Conservation (phyloP, 2,888 invertebrate species). For the Drosophila stalkeri region DNA sequence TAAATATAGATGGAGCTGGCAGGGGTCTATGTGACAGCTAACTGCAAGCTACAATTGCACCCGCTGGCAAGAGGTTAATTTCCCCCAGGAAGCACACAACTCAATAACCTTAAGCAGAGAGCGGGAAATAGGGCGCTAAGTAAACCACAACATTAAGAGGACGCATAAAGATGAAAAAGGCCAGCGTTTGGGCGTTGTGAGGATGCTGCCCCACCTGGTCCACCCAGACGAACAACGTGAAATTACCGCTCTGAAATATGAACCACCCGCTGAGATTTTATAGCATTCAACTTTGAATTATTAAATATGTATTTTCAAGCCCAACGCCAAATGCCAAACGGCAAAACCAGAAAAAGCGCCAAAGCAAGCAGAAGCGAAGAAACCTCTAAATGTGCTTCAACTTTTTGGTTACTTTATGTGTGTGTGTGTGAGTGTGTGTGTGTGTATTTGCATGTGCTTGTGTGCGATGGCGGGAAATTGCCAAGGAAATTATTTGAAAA, state of each 20-base stretch:
- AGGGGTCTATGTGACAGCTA: conserved; percentile 29
- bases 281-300: conserved; percentile 79
- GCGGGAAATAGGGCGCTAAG: conserved; percentile 57
- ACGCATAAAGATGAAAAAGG: conserved; percentile 47
- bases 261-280: conserved; percentile 77
- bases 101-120: conserved; percentile 72
- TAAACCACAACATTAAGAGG: conserved; percentile 75
- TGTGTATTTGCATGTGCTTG: background rate
- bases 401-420: conserved; percentile 20
- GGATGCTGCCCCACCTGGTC: conserved; percentile 51
- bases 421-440: background rate
- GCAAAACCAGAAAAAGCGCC: conserved; percentile 59
- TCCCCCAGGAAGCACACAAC: conserved; percentile 74
- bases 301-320: conserved; percentile 73
- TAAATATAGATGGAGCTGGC: background rate
- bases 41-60: conserved; percentile 47
- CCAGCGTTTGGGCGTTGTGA: conserved; percentile 12
- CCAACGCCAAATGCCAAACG: conserved; percentile 37
- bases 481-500: conserved; percentile 26
- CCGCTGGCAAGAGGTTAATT: conserved; percentile 76
- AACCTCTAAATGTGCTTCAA: conserved; percentile 36
- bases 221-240: conserved; percentile 64
- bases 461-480: background rate
- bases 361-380: background rate
- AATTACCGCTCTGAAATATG: conserved; percentile 73